Evolutionary conservation across 2,888 invertebrate species (phyloP).

Genomic region (Scrobipalpa costella): DNA sequence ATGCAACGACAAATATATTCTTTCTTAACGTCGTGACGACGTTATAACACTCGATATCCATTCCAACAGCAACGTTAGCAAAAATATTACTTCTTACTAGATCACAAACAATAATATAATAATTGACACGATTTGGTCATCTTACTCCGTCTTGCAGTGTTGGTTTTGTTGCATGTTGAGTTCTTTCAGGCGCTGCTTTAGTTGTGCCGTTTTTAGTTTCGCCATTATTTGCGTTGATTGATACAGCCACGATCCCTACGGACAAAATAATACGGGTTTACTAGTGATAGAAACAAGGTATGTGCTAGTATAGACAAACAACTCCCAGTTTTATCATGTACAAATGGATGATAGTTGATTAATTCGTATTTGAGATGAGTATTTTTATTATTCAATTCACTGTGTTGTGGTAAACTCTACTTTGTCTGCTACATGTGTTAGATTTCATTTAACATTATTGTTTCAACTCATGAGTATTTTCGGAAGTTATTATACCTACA

Average conservation of each 20-base stretch:
- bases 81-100: conserved; percentile 38
- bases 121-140: conserved; percentile 33
- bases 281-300: no score
- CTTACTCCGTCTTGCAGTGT: conserved; percentile 62
- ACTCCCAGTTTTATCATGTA: no score
- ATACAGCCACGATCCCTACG: conserved; percentile 93
- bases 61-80: conserved; percentile 36
- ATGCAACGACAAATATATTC: not conserved
- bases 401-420: no score
- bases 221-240: conserved; percentile 94
- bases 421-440: no score
- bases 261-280: conserved; percentile 32
- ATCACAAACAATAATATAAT: conserved; percentile 36
- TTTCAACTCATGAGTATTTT: no score
- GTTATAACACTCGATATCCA: conserved; percentile 20
- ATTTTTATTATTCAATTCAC: no score
- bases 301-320: no score
- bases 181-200: conserved; percentile 84
- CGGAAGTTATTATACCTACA: no score
- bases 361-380: no score
- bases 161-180: conserved; percentile 61
- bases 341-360: no score
- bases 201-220: conserved; percentile 90
- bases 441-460: no score
- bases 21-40: not conserved